phyloP scores from a whole-genome alignment of 2,113 vertebrate genomes.

The Neolamprologus fasciatus region DNA sequence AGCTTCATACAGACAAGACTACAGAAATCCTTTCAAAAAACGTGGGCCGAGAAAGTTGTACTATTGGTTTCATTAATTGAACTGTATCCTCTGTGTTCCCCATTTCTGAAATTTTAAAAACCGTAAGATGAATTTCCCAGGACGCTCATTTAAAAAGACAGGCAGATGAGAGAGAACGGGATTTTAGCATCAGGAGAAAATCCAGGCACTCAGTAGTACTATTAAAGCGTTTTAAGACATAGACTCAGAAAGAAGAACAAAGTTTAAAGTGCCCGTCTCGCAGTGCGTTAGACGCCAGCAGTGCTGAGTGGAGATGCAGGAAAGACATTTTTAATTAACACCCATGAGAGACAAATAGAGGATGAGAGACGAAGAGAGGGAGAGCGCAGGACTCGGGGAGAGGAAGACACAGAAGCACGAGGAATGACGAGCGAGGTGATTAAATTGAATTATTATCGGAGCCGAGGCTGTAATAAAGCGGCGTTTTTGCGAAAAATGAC shows the following conservation, averaged over 20 bases:
- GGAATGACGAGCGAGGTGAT: slow-evolving; percentile 38
- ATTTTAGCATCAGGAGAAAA: slow-evolving; percentile 41
- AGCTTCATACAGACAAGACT: not conserved
- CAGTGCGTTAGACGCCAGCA: slow-evolving; percentile 29
- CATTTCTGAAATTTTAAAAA: not conserved
- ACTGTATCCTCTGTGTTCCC: slow-evolving; percentile 2
- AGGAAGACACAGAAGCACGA: not conserved
- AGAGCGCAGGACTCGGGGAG: not conserved
- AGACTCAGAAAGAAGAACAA: slow-evolving; percentile 22
- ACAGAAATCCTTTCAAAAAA: not conserved
- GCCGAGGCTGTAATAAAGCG: slow-evolving; percentile 30
- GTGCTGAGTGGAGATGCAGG: slow-evolving; percentile 44
- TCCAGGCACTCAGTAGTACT: slow-evolving; percentile 37
- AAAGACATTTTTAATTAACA: slow-evolving; percentile 69
- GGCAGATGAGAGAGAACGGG: slow-evolving; percentile 45
- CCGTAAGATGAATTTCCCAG: slow-evolving; percentile 21
- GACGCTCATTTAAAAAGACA: slow-evolving; percentile 44
- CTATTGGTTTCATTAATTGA: slow-evolving; percentile 29
- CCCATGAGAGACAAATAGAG: slow-evolving; percentile 57
- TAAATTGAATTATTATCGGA: slow-evolving; percentile 57
- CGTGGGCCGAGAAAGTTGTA: not conserved
- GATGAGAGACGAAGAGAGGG: slow-evolving; percentile 28
- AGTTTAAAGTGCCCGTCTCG: slow-evolving; percentile 42
- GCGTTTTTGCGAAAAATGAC: slow-evolving; percentile 12
- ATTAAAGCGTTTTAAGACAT: slow-evolving; percentile 51